These are phyloP conservation scores for Plebejus anna DNA, from an alignment of 2,888 invertebrate genomes.

Conservation along the genomic window DNA sequence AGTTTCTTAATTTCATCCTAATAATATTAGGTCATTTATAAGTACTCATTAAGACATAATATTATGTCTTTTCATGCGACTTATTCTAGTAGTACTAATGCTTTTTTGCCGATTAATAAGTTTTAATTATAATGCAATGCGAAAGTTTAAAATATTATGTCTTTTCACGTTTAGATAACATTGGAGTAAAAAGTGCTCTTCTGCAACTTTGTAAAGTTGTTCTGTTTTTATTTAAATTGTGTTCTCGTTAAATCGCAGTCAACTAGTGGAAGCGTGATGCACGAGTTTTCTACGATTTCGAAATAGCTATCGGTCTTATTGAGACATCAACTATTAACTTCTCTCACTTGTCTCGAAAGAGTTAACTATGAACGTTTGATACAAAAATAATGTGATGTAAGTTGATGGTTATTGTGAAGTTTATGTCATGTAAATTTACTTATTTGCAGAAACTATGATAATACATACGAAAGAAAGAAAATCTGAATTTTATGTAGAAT, in stretches of 20 bases:
- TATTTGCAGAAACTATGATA: no score
- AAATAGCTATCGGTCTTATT: slow-evolving; percentile 11
- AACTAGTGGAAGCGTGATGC: slow-evolving; percentile 8
- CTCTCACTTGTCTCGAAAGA: background rate
- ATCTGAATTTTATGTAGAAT: no score
- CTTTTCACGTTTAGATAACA: background rate
- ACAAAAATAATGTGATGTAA: background rate
- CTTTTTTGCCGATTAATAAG: no score
- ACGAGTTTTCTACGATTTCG: slow-evolving; percentile 7
- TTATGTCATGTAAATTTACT: background rate
- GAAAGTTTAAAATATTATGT: no score
- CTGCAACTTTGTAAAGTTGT: slow-evolving; percentile 3
- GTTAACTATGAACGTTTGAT: background rate
- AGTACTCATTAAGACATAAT: no score
- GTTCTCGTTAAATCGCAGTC: background rate
- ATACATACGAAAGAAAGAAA: no score
- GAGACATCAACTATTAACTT: slow-evolving; percentile 7
- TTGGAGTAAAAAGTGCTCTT: background rate
- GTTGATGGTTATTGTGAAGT: background rate
- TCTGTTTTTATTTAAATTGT: background rate
- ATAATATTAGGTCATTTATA: no score
- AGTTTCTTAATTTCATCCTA: no score
- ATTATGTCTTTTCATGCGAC: no score
- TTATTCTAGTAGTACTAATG: no score
- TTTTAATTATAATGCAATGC: no score